A percentile compares a stretch with the other conserved stretches of the same genome.
Conservation (phyloP, 1,140 invertebrate genomes). For the Anagrus nilaparvatae region DNA sequence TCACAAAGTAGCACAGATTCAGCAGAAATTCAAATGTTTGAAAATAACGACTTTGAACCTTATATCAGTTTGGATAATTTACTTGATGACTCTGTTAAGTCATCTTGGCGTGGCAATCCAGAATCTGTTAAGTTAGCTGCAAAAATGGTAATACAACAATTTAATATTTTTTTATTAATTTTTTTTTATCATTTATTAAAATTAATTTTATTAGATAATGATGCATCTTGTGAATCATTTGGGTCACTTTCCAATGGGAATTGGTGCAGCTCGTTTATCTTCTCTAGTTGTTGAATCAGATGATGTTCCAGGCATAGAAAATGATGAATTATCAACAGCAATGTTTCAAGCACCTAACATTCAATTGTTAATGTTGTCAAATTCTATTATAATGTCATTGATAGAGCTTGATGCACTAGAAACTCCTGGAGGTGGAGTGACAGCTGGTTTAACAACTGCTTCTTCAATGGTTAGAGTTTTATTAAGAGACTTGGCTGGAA, state of each 20-base stretch:
- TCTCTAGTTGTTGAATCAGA: constrained; percentile 87
- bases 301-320: constrained; percentile 66
- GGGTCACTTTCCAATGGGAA: constrained; percentile 81
- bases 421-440: constrained; percentile 73
- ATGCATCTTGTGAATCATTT: constrained; percentile 78
- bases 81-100: constrained; percentile 41
- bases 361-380: constrained; percentile 79
- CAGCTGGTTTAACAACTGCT: constrained; percentile 56
- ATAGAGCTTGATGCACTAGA: constrained; percentile 86
- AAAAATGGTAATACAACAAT: constrained; percentile 42
- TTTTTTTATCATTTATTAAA: not conserved
- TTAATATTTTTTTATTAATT: not conserved
- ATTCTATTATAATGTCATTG: constrained; percentile 75
- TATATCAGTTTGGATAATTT: constrained; percentile 61
- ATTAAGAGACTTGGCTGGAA: constrained; percentile 87
- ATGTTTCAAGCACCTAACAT: constrained; percentile 82
- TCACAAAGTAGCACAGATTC: constrained; percentile 27
- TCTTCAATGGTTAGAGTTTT: constrained; percentile 69
- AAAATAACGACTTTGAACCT: constrained; percentile 57
- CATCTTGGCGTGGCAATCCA: constrained; percentile 34
- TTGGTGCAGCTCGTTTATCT: constrained; percentile 71
- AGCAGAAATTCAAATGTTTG: constrained; percentile 25
- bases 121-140: constrained; percentile 54
- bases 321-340: constrained; percentile 64
- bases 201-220: constrained; percentile 41